Conservation (phyloP, 1,140 invertebrate species). For the Dinoponera quadriceps region DNA sequence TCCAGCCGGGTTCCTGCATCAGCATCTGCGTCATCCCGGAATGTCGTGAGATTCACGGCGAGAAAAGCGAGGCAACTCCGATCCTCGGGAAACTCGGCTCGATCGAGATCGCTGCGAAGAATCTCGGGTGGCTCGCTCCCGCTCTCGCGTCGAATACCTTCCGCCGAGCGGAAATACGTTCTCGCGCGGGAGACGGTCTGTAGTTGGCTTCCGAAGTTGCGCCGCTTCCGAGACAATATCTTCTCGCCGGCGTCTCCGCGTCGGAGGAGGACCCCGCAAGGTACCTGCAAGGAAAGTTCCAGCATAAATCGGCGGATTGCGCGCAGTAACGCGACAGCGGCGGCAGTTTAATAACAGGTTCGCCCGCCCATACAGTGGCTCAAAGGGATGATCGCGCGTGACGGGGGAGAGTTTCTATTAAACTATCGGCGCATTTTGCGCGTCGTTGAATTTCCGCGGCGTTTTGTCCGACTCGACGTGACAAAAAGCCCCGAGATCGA, state of each 20-base stretch:
- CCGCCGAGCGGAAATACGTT: neutral
- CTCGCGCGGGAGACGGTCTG: neutral
- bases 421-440: neutral
- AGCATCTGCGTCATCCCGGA: constrained; percentile 80
- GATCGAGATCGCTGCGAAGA: neutral
- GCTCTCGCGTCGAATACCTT: neutral
- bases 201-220: constrained; percentile 27
- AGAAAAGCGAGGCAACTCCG: neutral
- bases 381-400: constrained; percentile 17
- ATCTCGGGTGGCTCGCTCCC: neutral
- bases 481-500: neutral
- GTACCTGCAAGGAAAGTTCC: constrained; percentile 53
- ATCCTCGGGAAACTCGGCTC: constrained; percentile 8
- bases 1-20: constrained; percentile 85
- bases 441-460: neutral
- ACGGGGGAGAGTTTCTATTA: constrained; percentile 28
- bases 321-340: neutral
- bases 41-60: constrained; percentile 45
- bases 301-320: constrained; percentile 41
- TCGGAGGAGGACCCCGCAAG: neutral
- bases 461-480: neutral
- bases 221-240: constrained; percentile 24
- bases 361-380: constrained; percentile 46
- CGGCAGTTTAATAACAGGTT: constrained; percentile 48
- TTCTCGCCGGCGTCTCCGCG: constrained; percentile 2